phyloP scores from a whole-genome alignment of 2,888 invertebrate genomes.

The Leptinotarsa rubiginosa region DNA sequence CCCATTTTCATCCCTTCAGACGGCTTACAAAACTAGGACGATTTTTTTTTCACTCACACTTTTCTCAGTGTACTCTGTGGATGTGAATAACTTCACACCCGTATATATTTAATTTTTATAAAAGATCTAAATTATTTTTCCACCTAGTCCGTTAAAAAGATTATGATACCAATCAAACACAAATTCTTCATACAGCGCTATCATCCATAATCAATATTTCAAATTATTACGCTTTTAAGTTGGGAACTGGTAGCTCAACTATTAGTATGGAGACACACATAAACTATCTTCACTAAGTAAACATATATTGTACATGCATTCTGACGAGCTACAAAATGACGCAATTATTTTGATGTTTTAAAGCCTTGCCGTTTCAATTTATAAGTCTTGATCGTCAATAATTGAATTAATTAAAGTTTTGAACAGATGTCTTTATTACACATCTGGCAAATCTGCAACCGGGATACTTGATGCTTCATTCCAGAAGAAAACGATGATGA shows the following conservation, averaged over 20 bases:
- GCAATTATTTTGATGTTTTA: background rate
- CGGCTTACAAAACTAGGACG: too few relatives aligned
- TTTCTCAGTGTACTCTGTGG: too few relatives aligned
- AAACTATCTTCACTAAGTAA: background rate
- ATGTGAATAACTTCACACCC: too few relatives aligned
- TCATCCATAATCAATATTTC: too few relatives aligned
- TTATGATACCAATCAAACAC: background rate
- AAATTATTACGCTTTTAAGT: too few relatives aligned
- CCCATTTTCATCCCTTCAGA: too few relatives aligned
- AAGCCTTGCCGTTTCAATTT: slow-evolving; percentile 21
- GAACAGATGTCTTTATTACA: slow-evolving; percentile 36
- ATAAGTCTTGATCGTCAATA: slow-evolving; percentile 19
- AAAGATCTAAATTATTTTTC: too few relatives aligned
- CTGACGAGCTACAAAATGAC: background rate
- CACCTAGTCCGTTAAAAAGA: too few relatives aligned
- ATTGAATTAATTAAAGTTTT: slow-evolving; percentile 35
- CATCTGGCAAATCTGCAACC: slow-evolving; percentile 33
- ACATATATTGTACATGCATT: background rate
- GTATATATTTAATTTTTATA: too few relatives aligned
- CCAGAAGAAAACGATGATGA: background rate
- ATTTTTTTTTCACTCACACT: too few relatives aligned
- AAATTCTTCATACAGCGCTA: background rate
- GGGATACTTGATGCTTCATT: slow-evolving; percentile 22
- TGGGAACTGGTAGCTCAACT: background rate
- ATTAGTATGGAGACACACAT: background rate